Evolutionary conservation across 1,140 invertebrate genomes (phyloP).

Genomic region (Acromyrmex charruanus): DNA sequence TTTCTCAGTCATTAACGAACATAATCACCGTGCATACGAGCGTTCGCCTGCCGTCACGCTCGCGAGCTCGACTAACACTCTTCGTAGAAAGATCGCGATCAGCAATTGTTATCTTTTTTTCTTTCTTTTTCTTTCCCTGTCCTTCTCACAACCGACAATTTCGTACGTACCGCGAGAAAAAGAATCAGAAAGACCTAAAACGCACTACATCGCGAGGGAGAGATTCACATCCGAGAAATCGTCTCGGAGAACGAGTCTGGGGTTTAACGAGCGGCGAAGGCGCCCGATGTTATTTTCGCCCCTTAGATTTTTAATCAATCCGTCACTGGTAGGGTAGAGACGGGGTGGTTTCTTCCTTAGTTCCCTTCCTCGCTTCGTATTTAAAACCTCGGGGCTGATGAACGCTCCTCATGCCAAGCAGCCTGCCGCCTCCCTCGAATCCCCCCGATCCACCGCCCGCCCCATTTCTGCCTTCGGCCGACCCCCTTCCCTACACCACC

Average conservation of each 20-base stretch:
- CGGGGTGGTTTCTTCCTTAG: conserved; percentile 85
- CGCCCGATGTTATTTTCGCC: conserved; percentile 84
- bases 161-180: conserved; percentile 8
- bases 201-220: conserved; percentile 38
- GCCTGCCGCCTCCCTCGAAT: conserved; percentile 74
- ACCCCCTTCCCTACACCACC: conserved; percentile 44
- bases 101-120: conserved; percentile 3
- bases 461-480: conserved; percentile 62
- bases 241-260: conserved; percentile 22
- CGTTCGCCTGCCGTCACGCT: conserved; percentile 30
- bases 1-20: conserved; percentile 43
- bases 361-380: conserved; percentile 85
- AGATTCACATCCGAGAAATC: conserved; percentile 46
- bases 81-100: conserved; percentile 52
- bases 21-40: conserved; percentile 39
- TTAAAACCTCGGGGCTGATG: conserved; percentile 87
- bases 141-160: background rate
- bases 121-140: background rate
- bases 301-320: conserved; percentile 87
- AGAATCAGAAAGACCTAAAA: background rate
- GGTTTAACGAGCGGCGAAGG: conserved; percentile 56
- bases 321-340: conserved; percentile 85
- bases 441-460: conserved; percentile 61
- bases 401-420: conserved; percentile 86
- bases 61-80: conserved; percentile 20